A percentile compares a stretch with the other conserved stretches of the same genome.
Conservation (phyloP, 2,888 invertebrate species). For the Pristionchus fissidentatus region DNA sequence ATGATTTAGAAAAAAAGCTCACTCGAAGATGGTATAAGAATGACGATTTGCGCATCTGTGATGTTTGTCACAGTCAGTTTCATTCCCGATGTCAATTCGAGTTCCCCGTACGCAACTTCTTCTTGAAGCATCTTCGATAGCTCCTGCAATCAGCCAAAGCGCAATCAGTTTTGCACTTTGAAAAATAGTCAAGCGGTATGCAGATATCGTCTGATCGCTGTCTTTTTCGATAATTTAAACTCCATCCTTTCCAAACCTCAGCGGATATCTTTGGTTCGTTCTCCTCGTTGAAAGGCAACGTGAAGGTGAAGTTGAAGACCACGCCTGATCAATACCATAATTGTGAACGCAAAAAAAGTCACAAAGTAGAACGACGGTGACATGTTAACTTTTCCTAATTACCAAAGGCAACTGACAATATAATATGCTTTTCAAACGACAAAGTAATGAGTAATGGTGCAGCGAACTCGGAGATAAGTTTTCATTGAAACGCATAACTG, state of each 20-base stretch:
- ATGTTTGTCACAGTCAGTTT: constrained; percentile 17
- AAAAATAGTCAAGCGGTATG: background rate
- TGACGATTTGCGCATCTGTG: constrained; percentile 1
- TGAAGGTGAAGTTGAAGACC: constrained; percentile 48
- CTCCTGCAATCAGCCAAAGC: background rate
- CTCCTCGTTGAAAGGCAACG: constrained; percentile 42
- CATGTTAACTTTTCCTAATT: background rate
- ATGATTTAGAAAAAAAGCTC: background rate
- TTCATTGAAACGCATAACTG: background rate
- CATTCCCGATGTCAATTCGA: background rate
- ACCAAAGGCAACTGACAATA: background rate
- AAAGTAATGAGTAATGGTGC: background rate
- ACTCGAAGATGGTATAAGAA: constrained; percentile 40
- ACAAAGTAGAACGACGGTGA: background rate
- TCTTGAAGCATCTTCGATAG: constrained; percentile 33
- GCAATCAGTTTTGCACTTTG: background rate
- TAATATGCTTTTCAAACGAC: background rate
- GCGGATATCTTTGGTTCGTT: background rate
- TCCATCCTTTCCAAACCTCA: background rate
- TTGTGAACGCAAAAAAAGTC: background rate
- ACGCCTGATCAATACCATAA: constrained; percentile 19
- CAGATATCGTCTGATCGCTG: too few relatives aligned
- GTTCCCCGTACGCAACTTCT: background rate
- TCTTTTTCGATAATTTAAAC: background rate
- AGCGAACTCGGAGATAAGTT: background rate